phyloP scores from a whole-genome alignment of 2,113 vertebrate genomes.

The Petaurus breviceps region DNA sequence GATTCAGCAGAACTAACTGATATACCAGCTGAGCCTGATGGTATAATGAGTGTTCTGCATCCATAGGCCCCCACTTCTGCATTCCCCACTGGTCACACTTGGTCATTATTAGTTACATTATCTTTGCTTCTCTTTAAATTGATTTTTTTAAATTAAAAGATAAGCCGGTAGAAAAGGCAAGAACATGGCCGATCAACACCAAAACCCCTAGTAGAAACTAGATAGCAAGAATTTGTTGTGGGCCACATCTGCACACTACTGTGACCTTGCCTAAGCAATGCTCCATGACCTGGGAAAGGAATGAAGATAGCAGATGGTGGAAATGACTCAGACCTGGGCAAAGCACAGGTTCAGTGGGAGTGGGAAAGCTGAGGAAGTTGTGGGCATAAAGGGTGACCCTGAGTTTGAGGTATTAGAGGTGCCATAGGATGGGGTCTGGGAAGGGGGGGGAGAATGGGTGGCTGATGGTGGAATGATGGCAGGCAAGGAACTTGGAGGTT shows the following conservation, averaged over 20 bases:
- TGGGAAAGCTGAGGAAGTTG: background rate
- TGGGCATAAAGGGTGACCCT: background rate
- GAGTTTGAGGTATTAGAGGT: background rate
- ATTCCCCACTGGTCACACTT: background rate
- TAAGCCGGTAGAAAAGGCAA: background rate
- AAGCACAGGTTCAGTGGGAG: background rate
- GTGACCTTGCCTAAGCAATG: background rate
- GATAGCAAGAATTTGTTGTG: background rate
- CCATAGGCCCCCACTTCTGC: background rate
- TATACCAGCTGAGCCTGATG: background rate
- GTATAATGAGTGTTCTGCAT: background rate
- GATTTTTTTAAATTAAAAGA: background rate
- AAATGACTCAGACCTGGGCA: background rate
- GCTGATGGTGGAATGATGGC: background rate
- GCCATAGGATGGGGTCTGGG: background rate
- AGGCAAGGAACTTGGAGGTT: background rate
- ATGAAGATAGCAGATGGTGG: background rate
- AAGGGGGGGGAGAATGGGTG: too few relatives aligned
- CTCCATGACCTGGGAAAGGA: background rate
- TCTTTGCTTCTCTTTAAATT: background rate
- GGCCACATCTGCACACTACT: background rate
- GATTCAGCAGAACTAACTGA: background rate
- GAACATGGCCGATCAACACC: background rate
- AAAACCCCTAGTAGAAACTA: background rate
- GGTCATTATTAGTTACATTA: background rate